phyloP scores from a whole-genome alignment of 2,797 vertebrate genomes.

The Pangasius sanitwongsei region DNA sequence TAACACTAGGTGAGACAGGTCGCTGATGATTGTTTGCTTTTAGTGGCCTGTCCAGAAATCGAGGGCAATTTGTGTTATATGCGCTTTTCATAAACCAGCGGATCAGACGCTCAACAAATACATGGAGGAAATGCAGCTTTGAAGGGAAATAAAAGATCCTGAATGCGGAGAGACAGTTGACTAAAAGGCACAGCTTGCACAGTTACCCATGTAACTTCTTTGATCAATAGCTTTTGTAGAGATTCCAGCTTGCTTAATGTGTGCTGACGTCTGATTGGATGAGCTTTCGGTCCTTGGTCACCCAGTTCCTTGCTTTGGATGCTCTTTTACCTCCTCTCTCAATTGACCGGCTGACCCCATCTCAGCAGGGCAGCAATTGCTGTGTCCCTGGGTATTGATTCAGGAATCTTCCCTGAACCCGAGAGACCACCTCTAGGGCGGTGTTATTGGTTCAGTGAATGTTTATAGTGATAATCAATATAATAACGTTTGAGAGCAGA shows the following conservation, averaged over 20 bases:
- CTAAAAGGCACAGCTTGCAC: constrained; percentile 29
- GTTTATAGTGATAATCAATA: constrained; percentile 34
- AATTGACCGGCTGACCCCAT: constrained; percentile 41
- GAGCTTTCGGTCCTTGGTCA: constrained; percentile 3
- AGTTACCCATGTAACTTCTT: constrained; percentile 22
- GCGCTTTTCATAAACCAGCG: constrained; percentile 23
- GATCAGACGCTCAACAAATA: constrained; percentile 29
- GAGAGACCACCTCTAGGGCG: background rate
- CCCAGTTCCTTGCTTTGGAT: background rate
- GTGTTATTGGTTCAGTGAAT: constrained; percentile 31
- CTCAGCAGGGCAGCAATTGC: constrained; percentile 33
- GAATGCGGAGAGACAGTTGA: constrained; percentile 18
- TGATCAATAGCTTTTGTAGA: constrained; percentile 41
- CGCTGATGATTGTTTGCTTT: constrained; percentile 42
- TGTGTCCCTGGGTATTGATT: constrained; percentile 39
- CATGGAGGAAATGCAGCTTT: constrained; percentile 22
- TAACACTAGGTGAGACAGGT: constrained; percentile 29
- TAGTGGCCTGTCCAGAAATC: constrained; percentile 39
- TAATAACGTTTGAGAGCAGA: constrained; percentile 18
- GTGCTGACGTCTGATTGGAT: constrained; percentile 22
- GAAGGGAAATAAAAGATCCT: constrained; percentile 34
- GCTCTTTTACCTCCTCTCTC: constrained; percentile 34
- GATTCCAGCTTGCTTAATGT: constrained; percentile 29
- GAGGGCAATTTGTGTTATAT: constrained; percentile 26
- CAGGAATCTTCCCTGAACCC: background rate